Evolutionary conservation across 2,797 vertebrate species (phyloP), one percentile per base, ranked within the genome.

Genomic region (Chelonia mydas): DNA sequence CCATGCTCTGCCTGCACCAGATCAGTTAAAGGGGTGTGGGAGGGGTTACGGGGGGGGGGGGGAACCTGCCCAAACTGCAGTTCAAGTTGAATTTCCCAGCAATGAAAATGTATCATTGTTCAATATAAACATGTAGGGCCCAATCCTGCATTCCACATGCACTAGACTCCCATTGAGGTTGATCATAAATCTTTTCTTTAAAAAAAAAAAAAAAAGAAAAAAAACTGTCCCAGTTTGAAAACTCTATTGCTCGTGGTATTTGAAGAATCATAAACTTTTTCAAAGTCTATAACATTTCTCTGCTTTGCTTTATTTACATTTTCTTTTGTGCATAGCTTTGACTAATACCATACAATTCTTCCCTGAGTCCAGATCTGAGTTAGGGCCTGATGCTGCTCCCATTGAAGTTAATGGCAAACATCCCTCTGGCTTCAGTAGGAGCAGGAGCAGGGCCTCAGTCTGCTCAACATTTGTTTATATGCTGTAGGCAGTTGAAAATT

Each of bases 71-170:
- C 88, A 93, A 97, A 89, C 97, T 98, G 96, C 91, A 97, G 96
- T 98, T 98, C 94, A 95, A 96, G 93, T 96, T 97, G 83, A 81
- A 94, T 90, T 97, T 98, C 92, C 91, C 86, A 95, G 94, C 81
- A 81, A 92, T 96, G 94, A 96, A 88, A 91, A 98, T 98, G 98
- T 97, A 97, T 98, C 97, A 97, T 95, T 90, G 93, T 98, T 98
- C 97, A 98, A 94, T 97, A 97, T 98, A 98, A 98, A 98, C 93
- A 97, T 96, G 96, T 93, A 90, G 87, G 90, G 84, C 91, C 88
- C 94, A 92, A 92, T 96, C 88, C 76, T 92, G n/a, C 68, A 79
- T 80, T 97, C 88, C 83, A 50, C 55, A 17, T 55, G 85, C 47
- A 86, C 77, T 53, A 91, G 83, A 78, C 78, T 81, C 81, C 72